Percentiles rank a stretch among this genome's conserved stretches.
phyloP scores from a whole-genome alignment of 2,888 invertebrate species.

The Cybosia mesomella region DNA sequence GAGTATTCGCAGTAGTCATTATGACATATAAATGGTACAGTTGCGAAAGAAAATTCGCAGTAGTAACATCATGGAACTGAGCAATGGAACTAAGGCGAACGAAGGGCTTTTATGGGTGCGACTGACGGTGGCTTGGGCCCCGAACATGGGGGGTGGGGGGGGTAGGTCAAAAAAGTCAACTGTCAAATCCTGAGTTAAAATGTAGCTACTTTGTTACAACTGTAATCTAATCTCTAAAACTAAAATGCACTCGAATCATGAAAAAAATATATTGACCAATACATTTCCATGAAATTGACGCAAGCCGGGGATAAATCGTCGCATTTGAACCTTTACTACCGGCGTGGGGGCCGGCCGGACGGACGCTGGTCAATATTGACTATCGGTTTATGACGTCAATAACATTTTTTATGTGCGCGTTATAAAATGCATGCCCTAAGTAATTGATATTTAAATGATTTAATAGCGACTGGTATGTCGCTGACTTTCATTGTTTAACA shows the following conservation, averaged over 20 bases:
- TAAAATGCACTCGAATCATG: not conserved
- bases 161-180: too few relatives aligned
- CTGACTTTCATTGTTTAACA: constrained; percentile 7
- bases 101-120: too few relatives aligned
- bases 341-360: constrained; percentile 6
- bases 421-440: constrained; percentile 68
- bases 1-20: too few relatives aligned
- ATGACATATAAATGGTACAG: too few relatives aligned
- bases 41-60: too few relatives aligned
- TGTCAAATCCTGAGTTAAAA: too few relatives aligned
- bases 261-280: not conserved
- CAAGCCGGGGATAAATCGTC: constrained; percentile 2
- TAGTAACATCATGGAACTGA: too few relatives aligned
- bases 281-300: constrained; percentile 4
- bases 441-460: constrained; percentile 66
- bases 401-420: constrained; percentile 62
- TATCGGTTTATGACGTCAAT: constrained; percentile 63
- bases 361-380: constrained; percentile 53
- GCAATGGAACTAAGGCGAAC: too few relatives aligned
- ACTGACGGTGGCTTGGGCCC: too few relatives aligned
- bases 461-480: not conserved
- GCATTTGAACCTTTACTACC: not conserved
- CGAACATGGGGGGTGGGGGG: too few relatives aligned
- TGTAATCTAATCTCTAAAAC: not conserved
- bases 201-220: not conserved